Percentiles rank a stretch among this genome's conserved stretches.
phyloP scores from a whole-genome alignment of 2,113 vertebrate genomes.

The Edolisoma coerulescens region DNA sequence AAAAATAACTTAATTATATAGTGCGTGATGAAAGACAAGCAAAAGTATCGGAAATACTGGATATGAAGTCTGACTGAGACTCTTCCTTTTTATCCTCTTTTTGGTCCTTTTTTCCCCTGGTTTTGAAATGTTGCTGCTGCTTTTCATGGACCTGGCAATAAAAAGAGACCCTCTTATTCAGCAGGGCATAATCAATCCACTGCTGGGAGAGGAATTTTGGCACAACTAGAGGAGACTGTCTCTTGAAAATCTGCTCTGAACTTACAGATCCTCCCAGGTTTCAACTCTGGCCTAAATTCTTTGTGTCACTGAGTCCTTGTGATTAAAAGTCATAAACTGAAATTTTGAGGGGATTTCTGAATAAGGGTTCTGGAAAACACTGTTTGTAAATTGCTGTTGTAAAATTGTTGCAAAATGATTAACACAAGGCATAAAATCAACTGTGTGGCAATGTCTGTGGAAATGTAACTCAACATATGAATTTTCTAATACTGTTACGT shows the following conservation, averaged over 20 bases:
- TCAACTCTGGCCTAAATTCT: not conserved
- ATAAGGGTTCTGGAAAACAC: not conserved
- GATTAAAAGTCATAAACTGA: not conserved
- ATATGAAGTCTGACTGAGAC: not conserved
- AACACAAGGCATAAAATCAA: not conserved
- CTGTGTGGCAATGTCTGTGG: not conserved
- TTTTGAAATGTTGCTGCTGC: not conserved
- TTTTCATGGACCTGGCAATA: not conserved
- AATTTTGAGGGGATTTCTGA: not conserved
- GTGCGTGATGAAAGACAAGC: not conserved
- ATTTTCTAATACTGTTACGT: not conserved
- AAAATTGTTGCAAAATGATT: not conserved
- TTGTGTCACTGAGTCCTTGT: not conserved
- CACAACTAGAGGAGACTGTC: not conserved
- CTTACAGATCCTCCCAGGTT: not conserved
- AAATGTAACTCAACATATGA: not conserved
- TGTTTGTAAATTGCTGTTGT: not conserved
- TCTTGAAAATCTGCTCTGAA: not conserved
- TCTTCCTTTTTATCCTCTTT: not conserved
- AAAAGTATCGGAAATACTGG: not conserved
- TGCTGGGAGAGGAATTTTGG: not conserved
- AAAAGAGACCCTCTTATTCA: not conserved
- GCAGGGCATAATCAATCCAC: not conserved
- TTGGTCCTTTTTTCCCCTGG: rapidly evolving
- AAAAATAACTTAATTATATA: not conserved